Base-by-base conservation (phyloP, 2,113 vertebrate species). In the Tachycineta bicolor region DNA sequence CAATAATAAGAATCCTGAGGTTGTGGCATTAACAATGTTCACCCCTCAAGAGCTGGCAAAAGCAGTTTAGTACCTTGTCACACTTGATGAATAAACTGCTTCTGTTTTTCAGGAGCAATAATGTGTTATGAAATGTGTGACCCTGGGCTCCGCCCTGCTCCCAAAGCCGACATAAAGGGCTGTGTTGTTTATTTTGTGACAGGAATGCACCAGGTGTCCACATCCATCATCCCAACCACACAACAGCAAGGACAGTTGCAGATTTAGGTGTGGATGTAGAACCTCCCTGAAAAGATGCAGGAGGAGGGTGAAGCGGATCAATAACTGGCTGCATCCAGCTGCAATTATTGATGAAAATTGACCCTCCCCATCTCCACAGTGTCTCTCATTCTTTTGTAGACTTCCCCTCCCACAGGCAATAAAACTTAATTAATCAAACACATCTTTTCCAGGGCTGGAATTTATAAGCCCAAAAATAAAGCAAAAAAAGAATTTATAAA, bases 351-450 rank as follows among this genome's bases (percentile, higher is more conserved):
- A 52, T 63, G 37, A 69, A 13, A 92, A 75, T 3, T 60, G 7
- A 34, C 55, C 37, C 39, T 77, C 19, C 37, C 28, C 23, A 33
- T 74, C 43, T 53, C 77, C 43, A 8, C 23, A 71, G 46, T 26
- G 11, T 85, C 46, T 83, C 60, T 70, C 78, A 80, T 77, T 90
- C 55, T 60, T 94, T 70, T 14, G 39, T 49, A 86, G 46, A 31
- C 50, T 78, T 90, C 63, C 50, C 33, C 90, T 79, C 64, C 75
- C 43, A 65, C 25, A 77, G 74, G 78, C 78, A 79, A 80, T 83
- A 90, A 91, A 73, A 37, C 12, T 85, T 91, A 39, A 86, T 87
- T 91, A 94, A 77, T 81, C 68, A 83, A 93, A 88, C 23, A 64
- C 15, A 41, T 88, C 90, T 91, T 89, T 89, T 94, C 46, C 76